Evolutionary conservation across 2,888 invertebrate species (phyloP), one percentile per base, ranked within the genome.

Genomic region (Auanema freiburgensis): DNA sequence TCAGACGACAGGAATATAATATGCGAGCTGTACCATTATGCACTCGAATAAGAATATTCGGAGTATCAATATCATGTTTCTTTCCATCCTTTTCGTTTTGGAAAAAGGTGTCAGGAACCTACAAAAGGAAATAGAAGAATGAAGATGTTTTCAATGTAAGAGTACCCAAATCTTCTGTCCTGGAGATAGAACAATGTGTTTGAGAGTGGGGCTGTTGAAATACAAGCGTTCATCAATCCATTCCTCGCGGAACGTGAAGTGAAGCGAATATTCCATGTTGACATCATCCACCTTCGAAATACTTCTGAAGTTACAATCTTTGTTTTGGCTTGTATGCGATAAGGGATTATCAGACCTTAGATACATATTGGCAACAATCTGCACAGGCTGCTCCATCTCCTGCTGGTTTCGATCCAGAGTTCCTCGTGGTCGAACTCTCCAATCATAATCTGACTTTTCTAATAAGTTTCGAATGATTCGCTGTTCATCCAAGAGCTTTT

Each of bases 11-110:
- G 87, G 94, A 94, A 88, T 95, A 96, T 72, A 95, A 89, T 79
- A 96, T 93, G 76, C 91, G 91, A 74, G 94, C 95, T 81, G 93
- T 90, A 67, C 66, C 76, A 56, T 80, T 79, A 86, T 93, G 93
- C 85, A 96, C 94, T 77, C 96, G 88, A 85, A 96, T 92, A 88
- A 96, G 93, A 76, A 95, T 92, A 86, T 96, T 85, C 10, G 85
- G 84, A 69, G 79, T 79, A 61, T 80, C 80, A 44, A 85, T 83
- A 52, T 83, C 78, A 77, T 85, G 85, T 63, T 86, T 84, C 85
- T 94, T 94, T 59, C 95, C 96, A 84, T 93, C 92, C 86, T 96
- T 96, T 87, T 96, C 95, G 85, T 96, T 96, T 57, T 79, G 79
- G 62, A 79, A 79, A 59, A 79, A 79, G 8, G 79, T 79, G 65